These are phyloP conservation scores for Ginglymostoma cirratum DNA, from an alignment of 2,113 vertebrate genomes.

Conservation along the genomic window DNA sequence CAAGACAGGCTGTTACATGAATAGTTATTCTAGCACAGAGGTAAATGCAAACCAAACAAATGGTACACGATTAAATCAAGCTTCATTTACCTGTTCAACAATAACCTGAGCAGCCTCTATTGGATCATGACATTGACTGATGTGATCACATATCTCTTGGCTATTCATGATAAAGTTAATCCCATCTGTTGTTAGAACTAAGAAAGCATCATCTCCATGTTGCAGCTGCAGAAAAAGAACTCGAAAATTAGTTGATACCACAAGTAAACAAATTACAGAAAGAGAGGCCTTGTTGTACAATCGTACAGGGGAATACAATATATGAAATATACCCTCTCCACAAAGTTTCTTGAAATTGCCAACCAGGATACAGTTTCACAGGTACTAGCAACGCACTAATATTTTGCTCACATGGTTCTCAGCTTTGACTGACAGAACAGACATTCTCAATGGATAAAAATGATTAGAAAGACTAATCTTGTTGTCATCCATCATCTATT, in stretches of 20 bases:
- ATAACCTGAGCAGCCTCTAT: slow-evolving; percentile 82
- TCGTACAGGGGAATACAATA: not conserved
- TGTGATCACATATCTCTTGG: slow-evolving; percentile 90
- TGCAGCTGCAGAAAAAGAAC: slow-evolving; percentile 63
- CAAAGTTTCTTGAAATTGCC: not conserved
- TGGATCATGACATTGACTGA: slow-evolving; percentile 86
- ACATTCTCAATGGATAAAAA: not conserved
- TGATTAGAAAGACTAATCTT: not conserved
- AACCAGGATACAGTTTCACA: not conserved
- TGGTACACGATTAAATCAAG: not conserved
- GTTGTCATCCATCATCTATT: not conserved
- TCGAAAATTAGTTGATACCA: fast-evolving
- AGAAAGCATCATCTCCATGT: slow-evolving; percentile 78
- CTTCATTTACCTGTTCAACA: slow-evolving; percentile 76
- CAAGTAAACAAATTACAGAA: not conserved
- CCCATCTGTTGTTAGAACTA: slow-evolving; percentile 91
- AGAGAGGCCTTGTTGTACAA: not conserved
- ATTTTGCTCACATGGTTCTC: not conserved
- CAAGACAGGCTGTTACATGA: not conserved
- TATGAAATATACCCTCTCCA: not conserved
- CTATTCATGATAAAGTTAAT: slow-evolving; percentile 98
- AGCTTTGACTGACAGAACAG: not conserved
- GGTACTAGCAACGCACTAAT: not conserved
- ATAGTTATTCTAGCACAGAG: not conserved
- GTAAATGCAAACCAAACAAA: not conserved